Evolutionary conservation across 1,140 invertebrate genomes (phyloP), one percentile per base, ranked within the genome.

Genomic region (Drosophila nasuta): DNA sequence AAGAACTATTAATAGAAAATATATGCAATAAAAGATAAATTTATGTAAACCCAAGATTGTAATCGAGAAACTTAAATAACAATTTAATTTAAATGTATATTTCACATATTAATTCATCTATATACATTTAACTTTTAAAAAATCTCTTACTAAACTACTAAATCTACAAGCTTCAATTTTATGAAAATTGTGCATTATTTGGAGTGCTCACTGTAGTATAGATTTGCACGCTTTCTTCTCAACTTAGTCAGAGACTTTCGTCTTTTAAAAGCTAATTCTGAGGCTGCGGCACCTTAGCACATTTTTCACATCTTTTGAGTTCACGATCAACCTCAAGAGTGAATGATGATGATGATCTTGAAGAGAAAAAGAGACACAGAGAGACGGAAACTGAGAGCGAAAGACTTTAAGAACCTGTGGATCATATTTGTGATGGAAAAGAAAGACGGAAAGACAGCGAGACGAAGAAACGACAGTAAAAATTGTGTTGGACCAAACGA

Each of bases 191-290:
- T 41, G 10, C 54, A 1, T 28, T 15, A 11, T 57, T 25, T 0
- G 1, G 17, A 48, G 51, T 1, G 20, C 33, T 20, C 51, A 75
- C 66, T 62, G 41, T 70, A 76, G 71, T 62, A 7, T 0, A 73
- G 82, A 87, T 87, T 87, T 87, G 83, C 82, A 87, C 82, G 82
- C 82, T 87, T 87, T 87, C 82, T 87, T 87, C 82, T 88, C 73
- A 60, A 82, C 60, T 66, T 69, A 57, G 71, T 28, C 54, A 51
- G 35, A 66, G 58, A 76, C 81, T 71, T 79, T 81, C 56, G 57
- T 70, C 63, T 62, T 52, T 58, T 10, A 66, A 74, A 49, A 41
- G 38, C 33, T 35, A 71, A 71, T 78, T 75, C 67, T 76, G 48
- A 49, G 33, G 30, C 57, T 45, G 69, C 46, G 67, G 71, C 69